These are phyloP conservation scores for Collichthys lucidus DNA, from an alignment of 2,113 vertebrate species.

Conservation along the genomic window DNA sequence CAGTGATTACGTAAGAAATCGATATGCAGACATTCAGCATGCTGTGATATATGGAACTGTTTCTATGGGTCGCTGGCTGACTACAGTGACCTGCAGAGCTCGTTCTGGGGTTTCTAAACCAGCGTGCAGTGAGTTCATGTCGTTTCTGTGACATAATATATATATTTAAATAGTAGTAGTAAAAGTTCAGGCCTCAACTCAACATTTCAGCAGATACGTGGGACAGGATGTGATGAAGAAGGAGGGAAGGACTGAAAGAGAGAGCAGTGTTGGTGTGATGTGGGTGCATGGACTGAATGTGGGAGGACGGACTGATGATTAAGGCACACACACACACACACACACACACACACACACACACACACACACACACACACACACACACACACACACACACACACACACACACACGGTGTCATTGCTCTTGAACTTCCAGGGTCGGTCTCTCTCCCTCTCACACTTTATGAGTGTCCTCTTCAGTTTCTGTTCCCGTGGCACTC, in stretches of 20 bases:
- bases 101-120: neutral
- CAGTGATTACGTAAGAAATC: too few species aligned
- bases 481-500: neutral
- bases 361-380: neutral
- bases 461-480: constrained; percentile 1
- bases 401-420: neutral
- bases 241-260: neutral
- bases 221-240: neutral
- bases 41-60: too few species aligned
- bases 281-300: constrained; percentile 22
- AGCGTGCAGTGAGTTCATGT: neutral
- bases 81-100: neutral
- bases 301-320: constrained; percentile 40
- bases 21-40: too few species aligned
- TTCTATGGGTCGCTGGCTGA: too few species aligned
- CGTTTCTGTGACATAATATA: neutral
- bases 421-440: neutral
- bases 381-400: neutral
- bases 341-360: neutral
- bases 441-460: neutral
- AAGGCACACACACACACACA: neutral
- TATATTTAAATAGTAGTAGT: neutral
- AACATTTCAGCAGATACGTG: neutral
- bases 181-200: neutral
- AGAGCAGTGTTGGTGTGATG: constrained; percentile 3